A percentile compares a stretch with the other conserved stretches of the same genome.
These are phyloP conservation scores for Nomada fucata DNA, from an alignment of 2,888 invertebrate genomes.

Conservation along the genomic window DNA sequence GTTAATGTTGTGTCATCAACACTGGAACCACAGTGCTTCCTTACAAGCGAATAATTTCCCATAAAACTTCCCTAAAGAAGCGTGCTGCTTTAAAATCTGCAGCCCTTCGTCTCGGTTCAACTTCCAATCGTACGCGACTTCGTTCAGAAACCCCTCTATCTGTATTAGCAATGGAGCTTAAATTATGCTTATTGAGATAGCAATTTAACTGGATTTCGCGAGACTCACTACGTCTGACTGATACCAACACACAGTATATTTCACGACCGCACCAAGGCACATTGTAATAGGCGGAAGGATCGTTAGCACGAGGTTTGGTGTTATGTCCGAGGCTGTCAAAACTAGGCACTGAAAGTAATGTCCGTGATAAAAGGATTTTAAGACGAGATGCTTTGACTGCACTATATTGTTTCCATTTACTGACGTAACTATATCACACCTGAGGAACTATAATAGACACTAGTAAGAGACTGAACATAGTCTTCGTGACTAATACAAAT, in stretches of 20 bases:
- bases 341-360: not conserved
- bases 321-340: not conserved
- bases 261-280: not conserved
- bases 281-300: not conserved
- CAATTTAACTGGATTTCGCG: not conserved
- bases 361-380: no score
- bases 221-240: not conserved
- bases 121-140: not conserved
- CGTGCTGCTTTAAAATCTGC: not conserved
- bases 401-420: no score
- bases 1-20: no score
- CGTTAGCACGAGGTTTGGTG: not conserved
- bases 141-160: not conserved
- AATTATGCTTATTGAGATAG: not conserved
- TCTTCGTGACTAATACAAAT: not conserved
- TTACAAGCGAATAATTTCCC: not conserved
- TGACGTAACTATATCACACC: not conserved
- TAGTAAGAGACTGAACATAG: not conserved
- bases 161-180: not conserved
- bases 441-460: not conserved
- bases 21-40: not conserved
- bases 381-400: no score
- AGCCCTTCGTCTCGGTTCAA: not conserved
- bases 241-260: not conserved
- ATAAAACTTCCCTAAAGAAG: not conserved